Percentiles rank a stretch among this genome's conserved stretches.
phyloP scores from a whole-genome alignment of 2,888 invertebrate genomes.

The Noctuana brunneofusca region DNA sequence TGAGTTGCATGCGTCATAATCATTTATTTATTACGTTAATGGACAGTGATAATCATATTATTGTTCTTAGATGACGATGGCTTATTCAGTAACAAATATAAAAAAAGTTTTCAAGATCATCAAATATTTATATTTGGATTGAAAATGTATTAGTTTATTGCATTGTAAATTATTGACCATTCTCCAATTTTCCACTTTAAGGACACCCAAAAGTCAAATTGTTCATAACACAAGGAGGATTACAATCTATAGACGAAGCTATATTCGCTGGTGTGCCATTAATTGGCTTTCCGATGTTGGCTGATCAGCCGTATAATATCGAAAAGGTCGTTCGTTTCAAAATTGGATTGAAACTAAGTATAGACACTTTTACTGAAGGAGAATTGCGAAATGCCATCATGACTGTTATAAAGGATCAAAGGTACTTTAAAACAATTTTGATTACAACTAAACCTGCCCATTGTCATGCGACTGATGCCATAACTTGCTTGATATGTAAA shows the following conservation, averaged over 20 bases:
- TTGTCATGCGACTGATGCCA: not conserved
- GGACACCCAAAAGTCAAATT: constrained; percentile 72
- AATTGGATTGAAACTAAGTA: constrained; percentile 52
- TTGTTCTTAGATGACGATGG: no score
- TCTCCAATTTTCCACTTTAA: constrained; percentile 37
- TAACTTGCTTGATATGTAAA: no score
- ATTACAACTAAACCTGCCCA: not conserved
- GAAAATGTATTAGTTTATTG: no score
- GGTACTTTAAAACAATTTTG: constrained; percentile 41
- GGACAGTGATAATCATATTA: no score
- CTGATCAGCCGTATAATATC: constrained; percentile 69
- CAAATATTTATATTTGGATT: no score
- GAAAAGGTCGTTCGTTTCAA: constrained; percentile 52
- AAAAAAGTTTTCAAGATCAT: no score
- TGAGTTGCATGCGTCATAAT: constrained; percentile 29
- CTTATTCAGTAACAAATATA: no score
- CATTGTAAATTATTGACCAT: not conserved
- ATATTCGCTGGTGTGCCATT: constrained; percentile 67
- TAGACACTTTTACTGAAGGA: constrained; percentile 50
- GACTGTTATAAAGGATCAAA: constrained; percentile 49
- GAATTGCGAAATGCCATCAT: constrained; percentile 48
- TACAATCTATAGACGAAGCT: constrained; percentile 74
- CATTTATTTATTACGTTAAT: no score
- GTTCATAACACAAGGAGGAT: constrained; percentile 75
- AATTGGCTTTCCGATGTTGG: constrained; percentile 66